Evolutionary conservation across 2,797 vertebrate genomes (phyloP), one percentile per base, ranked within the genome.

Genomic region (Acrossocheilus wenchowensis): DNA sequence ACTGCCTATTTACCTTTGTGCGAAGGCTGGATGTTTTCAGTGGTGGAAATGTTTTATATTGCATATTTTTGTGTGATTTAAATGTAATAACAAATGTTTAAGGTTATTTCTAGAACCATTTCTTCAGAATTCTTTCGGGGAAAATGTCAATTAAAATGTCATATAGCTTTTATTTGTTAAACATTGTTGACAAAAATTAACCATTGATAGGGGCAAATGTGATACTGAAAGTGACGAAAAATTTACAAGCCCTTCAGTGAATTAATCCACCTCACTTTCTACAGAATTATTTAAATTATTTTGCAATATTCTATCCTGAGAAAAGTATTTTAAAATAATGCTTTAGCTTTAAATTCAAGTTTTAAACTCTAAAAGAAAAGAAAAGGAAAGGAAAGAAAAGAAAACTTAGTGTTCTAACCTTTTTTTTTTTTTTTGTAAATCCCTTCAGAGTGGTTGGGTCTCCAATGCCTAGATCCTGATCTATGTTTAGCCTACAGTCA

Each of bases 1-100:
- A 81, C 68, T 19, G 84, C 7, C 66, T 78, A 86, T 89, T 90
- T 87, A 87, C 74, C 83, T 89, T 84, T 78, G 72, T 71, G 71
- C 17, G 72, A 30, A 86, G 72, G 85, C 78, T 87, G 87, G 86
- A 84, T 83, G 88, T 89, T 78, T 89, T 89, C 71, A 87, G 54
- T 72, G 64, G 50, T 62, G 23, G 19, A 87, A 83, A 45, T 12
- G 45, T 78, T 78, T 84, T 54, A n/a, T n/a, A 17, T 17, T 14
- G 26, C 60, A 50, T 17, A 68, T 78, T 77, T 34, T n/a, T 41
- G 19, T 69, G 10, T 54, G 14, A 64, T 64, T 50, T 34, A 30
- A 60, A 78, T 60, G 36, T n/a, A 60, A 60, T 78, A 34, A 80
- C 60, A 80, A 80, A 80, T 12, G 5, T 45, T 80, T 21, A 11